Percentiles rank a stretch among this genome's conserved stretches.
Conservation (phyloP, 2,113 vertebrate genomes). For the Puntigrus tetrazona region DNA sequence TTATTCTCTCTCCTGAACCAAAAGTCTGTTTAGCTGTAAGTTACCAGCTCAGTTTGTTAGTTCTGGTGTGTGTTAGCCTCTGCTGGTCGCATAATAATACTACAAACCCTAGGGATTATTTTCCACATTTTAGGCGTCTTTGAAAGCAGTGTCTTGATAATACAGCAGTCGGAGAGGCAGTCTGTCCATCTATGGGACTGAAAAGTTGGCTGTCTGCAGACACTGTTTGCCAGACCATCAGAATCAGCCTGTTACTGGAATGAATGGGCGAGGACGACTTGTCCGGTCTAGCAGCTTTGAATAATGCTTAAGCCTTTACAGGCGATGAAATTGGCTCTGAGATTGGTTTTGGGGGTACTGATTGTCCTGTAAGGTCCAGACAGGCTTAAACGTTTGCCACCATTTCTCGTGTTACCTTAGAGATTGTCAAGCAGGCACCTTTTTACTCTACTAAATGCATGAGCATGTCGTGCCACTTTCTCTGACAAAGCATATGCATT, state of each 20-base stretch:
- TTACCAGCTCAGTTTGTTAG: slow-evolving; percentile 3
- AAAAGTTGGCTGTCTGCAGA: not conserved
- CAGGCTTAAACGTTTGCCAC: not conserved
- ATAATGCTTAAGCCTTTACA: slow-evolving; percentile 8
- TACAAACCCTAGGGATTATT: not conserved
- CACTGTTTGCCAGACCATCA: not conserved
- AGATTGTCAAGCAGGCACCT: not conserved
- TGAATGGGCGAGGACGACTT: not conserved
- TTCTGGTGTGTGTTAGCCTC: slow-evolving; percentile 1
- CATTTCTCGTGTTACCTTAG: not conserved
- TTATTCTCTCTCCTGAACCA: slow-evolving; percentile 22
- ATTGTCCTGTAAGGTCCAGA: not conserved
- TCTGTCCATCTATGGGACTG: not conserved
- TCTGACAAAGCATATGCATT: slow-evolving; percentile 3
- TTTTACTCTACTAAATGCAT: slow-evolving; percentile 4
- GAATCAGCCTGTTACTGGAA: slow-evolving; percentile 2
- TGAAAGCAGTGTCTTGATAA: not conserved
- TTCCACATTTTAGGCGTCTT: not conserved
- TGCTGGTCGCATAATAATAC: slow-evolving; percentile 3
- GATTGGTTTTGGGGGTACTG: not conserved
- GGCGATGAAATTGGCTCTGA: not conserved
- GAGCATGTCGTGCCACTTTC: not conserved
- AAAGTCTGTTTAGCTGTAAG: slow-evolving; percentile 31
- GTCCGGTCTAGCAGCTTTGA: not conserved
- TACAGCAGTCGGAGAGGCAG: not conserved